Evolutionary conservation across 2,113 vertebrate genomes (phyloP).

Genomic region (Heliornis fulica): DNA sequence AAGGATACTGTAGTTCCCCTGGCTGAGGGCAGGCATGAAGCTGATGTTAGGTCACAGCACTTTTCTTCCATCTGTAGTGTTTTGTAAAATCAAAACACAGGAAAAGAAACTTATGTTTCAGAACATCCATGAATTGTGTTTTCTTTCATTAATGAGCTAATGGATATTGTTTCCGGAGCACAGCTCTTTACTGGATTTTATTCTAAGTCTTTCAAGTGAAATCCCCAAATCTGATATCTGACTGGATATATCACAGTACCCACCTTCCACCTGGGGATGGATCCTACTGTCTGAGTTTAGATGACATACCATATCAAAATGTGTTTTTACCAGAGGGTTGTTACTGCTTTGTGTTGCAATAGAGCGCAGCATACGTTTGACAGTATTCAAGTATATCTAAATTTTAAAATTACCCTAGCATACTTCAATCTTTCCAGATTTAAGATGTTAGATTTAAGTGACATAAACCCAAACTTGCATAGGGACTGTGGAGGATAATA

Average conservation of each 20-base stretch:
- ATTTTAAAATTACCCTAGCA: neutral
- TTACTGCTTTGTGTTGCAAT: neutral
- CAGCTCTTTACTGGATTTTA: neutral
- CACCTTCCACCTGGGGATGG: neutral
- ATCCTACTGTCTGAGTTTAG: neutral
- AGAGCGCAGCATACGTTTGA: neutral
- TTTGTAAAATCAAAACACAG: neutral
- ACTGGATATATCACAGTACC: neutral
- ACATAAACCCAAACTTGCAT: neutral
- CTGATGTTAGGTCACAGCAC: neutral
- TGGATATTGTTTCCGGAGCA: neutral
- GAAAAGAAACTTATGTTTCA: neutral
- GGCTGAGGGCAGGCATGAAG: neutral
- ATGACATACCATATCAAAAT: neutral
- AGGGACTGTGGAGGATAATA: neutral
- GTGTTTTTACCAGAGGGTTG: neutral
- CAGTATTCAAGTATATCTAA: neutral
- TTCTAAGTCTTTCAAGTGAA: neutral
- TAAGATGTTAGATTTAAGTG: neutral
- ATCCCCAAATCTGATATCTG: neutral
- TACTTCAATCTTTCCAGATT: no score
- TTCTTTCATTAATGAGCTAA: neutral
- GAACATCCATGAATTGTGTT: neutral
- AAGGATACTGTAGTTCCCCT: neutral
- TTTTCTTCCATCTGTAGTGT: neutral